phyloP scores from a whole-genome alignment of 2,113 vertebrate species.

The Sylvilagus bachmani region DNA sequence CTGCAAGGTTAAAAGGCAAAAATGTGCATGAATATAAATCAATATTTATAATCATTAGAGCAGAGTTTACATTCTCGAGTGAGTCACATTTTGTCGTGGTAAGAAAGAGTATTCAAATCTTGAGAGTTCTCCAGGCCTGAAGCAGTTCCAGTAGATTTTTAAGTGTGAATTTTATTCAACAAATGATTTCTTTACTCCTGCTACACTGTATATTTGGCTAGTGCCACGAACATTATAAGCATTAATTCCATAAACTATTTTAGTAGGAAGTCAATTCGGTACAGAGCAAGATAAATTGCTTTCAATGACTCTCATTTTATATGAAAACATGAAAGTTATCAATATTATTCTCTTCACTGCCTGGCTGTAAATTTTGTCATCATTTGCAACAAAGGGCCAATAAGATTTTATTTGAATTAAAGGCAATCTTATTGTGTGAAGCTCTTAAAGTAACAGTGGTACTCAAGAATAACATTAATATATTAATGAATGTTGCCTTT shows the following conservation, averaged over 20 bases:
- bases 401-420: slow-evolving; percentile 55
- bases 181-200: not conserved
- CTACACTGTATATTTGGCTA: not conserved
- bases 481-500: not conserved
- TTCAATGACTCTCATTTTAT: not conserved
- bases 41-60: not conserved
- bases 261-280: not conserved
- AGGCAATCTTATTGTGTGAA: not conserved
- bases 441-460: not conserved
- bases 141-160: not conserved
- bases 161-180: not conserved
- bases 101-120: not conserved
- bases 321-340: slow-evolving; percentile 37
- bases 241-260: not conserved
- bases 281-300: not conserved
- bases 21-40: not conserved
- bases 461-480: slow-evolving; percentile 38
- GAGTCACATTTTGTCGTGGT: not conserved
- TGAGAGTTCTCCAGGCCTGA: not conserved
- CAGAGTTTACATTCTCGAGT: not conserved
- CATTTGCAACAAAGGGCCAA: not conserved
- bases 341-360: not conserved
- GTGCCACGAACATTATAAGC: not conserved
- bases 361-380: not conserved
- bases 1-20: not conserved